Percentiles rank a stretch among this genome's conserved stretches.
Evolutionary conservation across 2,797 vertebrate species (phyloP).

Genomic region (Spondyliosoma cantharus): DNA sequence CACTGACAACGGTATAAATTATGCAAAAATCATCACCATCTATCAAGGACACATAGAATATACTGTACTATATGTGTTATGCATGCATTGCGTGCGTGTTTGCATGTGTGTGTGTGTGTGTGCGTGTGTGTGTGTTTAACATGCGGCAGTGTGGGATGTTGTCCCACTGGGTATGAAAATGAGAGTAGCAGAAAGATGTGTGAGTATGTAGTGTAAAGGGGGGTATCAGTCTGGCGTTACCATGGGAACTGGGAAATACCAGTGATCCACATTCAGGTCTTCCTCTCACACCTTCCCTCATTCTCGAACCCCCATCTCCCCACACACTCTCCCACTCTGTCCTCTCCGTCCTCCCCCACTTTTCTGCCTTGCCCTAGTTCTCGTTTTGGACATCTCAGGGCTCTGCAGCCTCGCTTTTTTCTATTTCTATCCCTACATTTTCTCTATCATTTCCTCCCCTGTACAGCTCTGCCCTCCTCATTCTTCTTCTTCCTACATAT

Average conservation of each 20-base stretch:
- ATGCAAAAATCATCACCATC: conserved; percentile 47
- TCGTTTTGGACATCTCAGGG: conserved; percentile 15
- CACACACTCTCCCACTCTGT: neutral
- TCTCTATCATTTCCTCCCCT: neutral
- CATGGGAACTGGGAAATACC: conserved; percentile 87
- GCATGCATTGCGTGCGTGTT: conserved; percentile 3
- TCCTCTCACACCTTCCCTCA: conserved; percentile 48
- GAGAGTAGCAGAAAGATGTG: conserved; percentile 46
- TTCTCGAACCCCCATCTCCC: conserved; percentile 26
- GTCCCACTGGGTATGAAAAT: conserved; percentile 62
- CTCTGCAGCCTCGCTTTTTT: neutral
- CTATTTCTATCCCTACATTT: neutral
- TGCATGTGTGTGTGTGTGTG: neutral
- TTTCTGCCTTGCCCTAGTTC: conserved; percentile 40
- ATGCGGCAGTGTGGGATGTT: conserved; percentile 33
- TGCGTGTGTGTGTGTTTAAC: conserved; percentile 34
- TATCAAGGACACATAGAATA: conserved; percentile 33
- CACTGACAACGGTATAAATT: conserved; percentile 36
- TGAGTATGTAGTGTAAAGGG: conserved; percentile 2
- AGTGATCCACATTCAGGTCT: conserved; percentile 59
- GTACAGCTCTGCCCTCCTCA: neutral
- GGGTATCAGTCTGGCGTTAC: conserved; percentile 73
- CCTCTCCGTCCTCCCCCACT: conserved; percentile 34
- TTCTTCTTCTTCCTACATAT: neutral
- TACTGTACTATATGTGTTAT: conserved; percentile 22